phyloP scores from a whole-genome alignment of 2,888 invertebrate genomes.

The Microplitis deprimator region DNA sequence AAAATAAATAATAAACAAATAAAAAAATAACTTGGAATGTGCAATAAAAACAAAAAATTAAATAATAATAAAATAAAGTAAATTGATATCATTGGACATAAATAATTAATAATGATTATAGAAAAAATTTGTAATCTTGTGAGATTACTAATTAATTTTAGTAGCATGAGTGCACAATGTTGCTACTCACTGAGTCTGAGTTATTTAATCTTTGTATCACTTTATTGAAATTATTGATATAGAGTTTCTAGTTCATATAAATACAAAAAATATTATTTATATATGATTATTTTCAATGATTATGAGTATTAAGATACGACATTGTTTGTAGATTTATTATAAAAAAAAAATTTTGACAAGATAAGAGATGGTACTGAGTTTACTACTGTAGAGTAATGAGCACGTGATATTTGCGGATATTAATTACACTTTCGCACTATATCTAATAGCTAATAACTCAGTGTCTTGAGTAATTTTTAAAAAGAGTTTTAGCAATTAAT shows the following conservation, averaged over 20 bases:
- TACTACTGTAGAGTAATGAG: not conserved
- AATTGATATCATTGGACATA: too few relatives aligned
- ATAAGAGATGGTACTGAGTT: not conserved
- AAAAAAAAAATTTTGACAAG: not conserved
- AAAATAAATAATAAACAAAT: constrained; percentile 16
- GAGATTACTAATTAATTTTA: not conserved
- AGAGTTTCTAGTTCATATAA: not conserved
- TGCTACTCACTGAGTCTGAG: not conserved
- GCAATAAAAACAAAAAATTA: not conserved
- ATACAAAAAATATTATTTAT: too few relatives aligned
- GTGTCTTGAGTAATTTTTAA: not conserved
- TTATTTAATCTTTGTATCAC: not conserved
- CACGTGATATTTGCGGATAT: not conserved
- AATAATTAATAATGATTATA: not conserved
- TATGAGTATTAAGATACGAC: not conserved
- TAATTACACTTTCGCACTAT: not conserved
- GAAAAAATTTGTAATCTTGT: not conserved
- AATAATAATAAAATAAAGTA: too few relatives aligned
- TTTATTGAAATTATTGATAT: not conserved
- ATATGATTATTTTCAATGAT: not conserved
- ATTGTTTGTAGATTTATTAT: not conserved
- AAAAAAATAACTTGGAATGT: not conserved
- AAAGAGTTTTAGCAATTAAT: not conserved
- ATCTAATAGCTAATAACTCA: not conserved
- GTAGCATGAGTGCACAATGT: not conserved